Evolutionary conservation across 2,888 invertebrate species (phyloP).

Genomic region (Strigamia crassipes): DNA sequence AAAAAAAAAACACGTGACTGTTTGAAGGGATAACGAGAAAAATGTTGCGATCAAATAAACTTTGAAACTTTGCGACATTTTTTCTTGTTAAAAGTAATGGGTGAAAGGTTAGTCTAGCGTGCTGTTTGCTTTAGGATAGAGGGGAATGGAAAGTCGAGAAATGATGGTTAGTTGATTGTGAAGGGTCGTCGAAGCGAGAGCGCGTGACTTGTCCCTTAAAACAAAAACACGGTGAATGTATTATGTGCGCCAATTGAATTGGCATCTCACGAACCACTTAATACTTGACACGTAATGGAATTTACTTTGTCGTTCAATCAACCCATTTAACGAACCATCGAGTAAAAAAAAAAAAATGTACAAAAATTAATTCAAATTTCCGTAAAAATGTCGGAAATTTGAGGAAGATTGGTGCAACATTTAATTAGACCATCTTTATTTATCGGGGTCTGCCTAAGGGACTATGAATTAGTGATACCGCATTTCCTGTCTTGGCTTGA

Average conservation of each 20-base stretch:
- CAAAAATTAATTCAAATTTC: not conserved
- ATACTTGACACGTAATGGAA: not conserved
- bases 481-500: not conserved
- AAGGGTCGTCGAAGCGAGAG: conserved; percentile 1
- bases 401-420: not conserved
- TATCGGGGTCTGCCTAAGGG: not conserved
- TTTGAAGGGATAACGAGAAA: too few species aligned
- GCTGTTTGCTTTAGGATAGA: not conserved
- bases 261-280: not conserved
- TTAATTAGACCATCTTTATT: conserved; percentile 11
- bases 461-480: not conserved
- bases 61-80: too few species aligned
- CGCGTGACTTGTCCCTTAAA: conserved; percentile 12
- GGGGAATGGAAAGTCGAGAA: not conserved
- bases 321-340: not conserved
- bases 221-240: conserved; percentile 2
- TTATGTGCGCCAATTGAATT: conserved; percentile 10
- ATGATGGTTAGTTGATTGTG: not conserved
- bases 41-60: too few species aligned
- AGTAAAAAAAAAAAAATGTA: not conserved
- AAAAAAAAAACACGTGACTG: too few species aligned
- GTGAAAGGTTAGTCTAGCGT: not conserved
- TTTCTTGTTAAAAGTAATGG: too few species aligned
- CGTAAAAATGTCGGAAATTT: too few species aligned
- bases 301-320: not conserved